Evolutionary conservation across 2,888 invertebrate species (phyloP).

Genomic region (Lasioglossum figueresi): DNA sequence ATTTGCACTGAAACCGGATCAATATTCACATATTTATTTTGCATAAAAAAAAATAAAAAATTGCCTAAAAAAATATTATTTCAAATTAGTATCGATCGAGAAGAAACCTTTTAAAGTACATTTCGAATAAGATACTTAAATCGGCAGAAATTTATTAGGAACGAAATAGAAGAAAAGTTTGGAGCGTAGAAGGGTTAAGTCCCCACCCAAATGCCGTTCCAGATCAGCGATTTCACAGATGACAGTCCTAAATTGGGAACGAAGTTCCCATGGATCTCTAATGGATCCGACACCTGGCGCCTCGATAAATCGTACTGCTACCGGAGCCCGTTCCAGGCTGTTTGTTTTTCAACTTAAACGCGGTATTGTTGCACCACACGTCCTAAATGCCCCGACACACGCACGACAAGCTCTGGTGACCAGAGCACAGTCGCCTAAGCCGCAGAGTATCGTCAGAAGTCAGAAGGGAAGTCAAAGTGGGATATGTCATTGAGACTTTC

Average conservation of each 20-base stretch:
- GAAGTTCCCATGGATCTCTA: neutral
- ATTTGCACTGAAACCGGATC: no score
- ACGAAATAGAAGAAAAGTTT: no score
- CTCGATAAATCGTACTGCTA: neutral
- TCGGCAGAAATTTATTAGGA: no score
- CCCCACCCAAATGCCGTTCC: no score
- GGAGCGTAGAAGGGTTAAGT: no score
- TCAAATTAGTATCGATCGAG: no score
- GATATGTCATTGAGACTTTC: conserved; percentile 8
- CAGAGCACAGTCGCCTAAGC: conserved; percentile 7
- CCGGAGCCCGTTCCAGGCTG: neutral
- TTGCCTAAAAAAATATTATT: no score
- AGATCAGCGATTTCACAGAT: neutral
- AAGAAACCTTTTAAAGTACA: no score
- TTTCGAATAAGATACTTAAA: no score
- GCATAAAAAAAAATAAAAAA: no score
- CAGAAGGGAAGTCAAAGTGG: conserved; percentile 1
- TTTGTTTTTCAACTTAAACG: neutral
- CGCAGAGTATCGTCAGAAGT: conserved; percentile 7
- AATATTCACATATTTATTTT: no score
- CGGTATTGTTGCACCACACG: neutral
- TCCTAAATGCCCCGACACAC: conserved; percentile 1
- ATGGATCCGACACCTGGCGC: neutral
- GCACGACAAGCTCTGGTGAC: conserved; percentile 12
- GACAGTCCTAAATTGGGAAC: neutral